phyloP scores from a whole-genome alignment of 2,797 vertebrate species.

The Decapterus maruadsi region DNA sequence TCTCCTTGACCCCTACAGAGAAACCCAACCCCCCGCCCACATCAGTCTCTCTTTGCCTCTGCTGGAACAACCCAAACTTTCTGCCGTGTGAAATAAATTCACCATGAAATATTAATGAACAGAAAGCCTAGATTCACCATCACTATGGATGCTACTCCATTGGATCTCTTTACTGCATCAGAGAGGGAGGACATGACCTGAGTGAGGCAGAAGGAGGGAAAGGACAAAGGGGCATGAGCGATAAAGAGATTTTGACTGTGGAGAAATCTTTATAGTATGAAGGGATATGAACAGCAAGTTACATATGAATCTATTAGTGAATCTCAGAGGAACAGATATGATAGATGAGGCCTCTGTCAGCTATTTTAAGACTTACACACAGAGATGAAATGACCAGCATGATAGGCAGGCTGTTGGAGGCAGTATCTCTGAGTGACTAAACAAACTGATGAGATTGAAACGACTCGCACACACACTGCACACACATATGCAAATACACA shows the following conservation, averaged over 20 bases:
- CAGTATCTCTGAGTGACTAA: slow-evolving; percentile 36
- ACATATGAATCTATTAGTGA: not conserved
- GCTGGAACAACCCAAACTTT: slow-evolving; percentile 53
- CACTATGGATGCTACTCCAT: slow-evolving; percentile 64
- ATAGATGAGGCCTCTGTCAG: slow-evolving; percentile 28
- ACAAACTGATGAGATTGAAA: slow-evolving; percentile 51
- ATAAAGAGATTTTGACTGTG: slow-evolving; percentile 18
- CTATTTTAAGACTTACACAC: slow-evolving; percentile 36
- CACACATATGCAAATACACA: not conserved
- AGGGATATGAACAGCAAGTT: slow-evolving; percentile 11
- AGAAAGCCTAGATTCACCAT: slow-evolving; percentile 67
- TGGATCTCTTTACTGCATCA: slow-evolving; percentile 49
- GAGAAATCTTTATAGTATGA: slow-evolving; percentile 22
- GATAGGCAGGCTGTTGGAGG: slow-evolving; percentile 39
- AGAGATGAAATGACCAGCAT: slow-evolving; percentile 42
- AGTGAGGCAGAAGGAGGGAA: slow-evolving; percentile 26
- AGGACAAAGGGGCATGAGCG: slow-evolving; percentile 23
- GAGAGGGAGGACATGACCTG: slow-evolving; percentile 18
- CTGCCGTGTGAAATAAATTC: slow-evolving; percentile 63
- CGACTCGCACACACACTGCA: slow-evolving; percentile 7
- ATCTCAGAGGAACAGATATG: slow-evolving; percentile 5
- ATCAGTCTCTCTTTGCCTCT: not conserved
- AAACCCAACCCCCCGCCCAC: not conserved
- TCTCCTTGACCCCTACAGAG: slow-evolving; percentile 39
- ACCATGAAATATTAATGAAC: slow-evolving; percentile 79